Base-by-base conservation (phyloP, 2,888 invertebrate species). In the Campoletis raptor region DNA sequence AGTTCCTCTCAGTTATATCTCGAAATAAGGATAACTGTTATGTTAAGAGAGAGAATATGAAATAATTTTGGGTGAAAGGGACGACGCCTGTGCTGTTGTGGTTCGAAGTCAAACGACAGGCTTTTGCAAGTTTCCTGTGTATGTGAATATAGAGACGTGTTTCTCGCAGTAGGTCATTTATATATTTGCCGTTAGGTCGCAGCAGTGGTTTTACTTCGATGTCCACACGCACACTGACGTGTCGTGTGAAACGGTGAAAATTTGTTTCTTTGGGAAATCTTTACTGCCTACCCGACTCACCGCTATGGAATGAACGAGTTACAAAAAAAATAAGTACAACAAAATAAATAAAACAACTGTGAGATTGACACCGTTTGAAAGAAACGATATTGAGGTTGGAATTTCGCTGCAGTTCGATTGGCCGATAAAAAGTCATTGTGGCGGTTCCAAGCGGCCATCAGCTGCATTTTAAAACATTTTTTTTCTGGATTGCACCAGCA, bases 151-250 rank as follows among this genome's bases (percentile, higher is more conserved):
- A 30, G 15, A 61, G 15, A 30, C 12, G 30, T 61, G 18, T 70
- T 36, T 70, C 30, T 48, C 61, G 48, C 84, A 91, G 91, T 92
- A 91, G 91, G 91, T 92, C 90, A 91, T 85, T 86, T 67, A 67
- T 67, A 85, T 89, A 89, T 89, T 90, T 90, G 90, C 92, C 91
- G 92, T 92, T 92, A 92, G 89, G 82, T 87, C 48, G 48, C 85
- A 73, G 36, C 73, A 52, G 87, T 48, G 40, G 15, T n/a, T 21
- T 30, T 30, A 42, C 45, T 45, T 52, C 36, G 64, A 84, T 88
- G 85, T 86, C 2, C n/a, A 4, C n/a, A 36, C 78, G 52, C 61
- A 15, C 37, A 36, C 70, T 64, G 9, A 36, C 30, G 70, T 57
- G 24, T 2, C 24, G 36, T 57, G 36, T 21, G 21, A 21, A 73